Percentiles rank a stretch among this genome's conserved stretches.
These are phyloP conservation scores for Melanotaenia nigrans DNA, from an alignment of 2,797 vertebrate species.

Conservation along the genomic window DNA sequence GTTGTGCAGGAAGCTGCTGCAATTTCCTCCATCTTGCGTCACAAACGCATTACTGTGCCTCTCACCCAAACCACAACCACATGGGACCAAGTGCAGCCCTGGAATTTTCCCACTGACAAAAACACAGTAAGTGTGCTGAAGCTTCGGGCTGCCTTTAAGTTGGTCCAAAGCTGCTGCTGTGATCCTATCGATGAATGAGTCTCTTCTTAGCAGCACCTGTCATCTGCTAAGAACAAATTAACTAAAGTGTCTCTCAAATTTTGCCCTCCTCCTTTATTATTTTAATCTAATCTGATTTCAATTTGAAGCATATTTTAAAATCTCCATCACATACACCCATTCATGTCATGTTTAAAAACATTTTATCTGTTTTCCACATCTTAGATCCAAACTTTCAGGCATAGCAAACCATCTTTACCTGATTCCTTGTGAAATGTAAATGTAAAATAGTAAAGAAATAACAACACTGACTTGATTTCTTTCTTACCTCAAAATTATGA, in stretches of 20 bases:
- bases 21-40: slow-evolving; percentile 83
- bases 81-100: slow-evolving; percentile 70
- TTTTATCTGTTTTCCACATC: background rate
- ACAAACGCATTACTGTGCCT: slow-evolving; percentile 77
- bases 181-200: slow-evolving; percentile 50
- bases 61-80: slow-evolving; percentile 84
- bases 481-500: background rate
- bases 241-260: slow-evolving; percentile 23
- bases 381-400: background rate
- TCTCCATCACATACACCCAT: background rate
- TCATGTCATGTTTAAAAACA: background rate
- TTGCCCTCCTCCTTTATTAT: background rate
- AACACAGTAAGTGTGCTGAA: slow-evolving; percentile 59
- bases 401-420: background rate
- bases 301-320: background rate
- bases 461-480: background rate
- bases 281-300: background rate
- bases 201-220: slow-evolving; percentile 69
- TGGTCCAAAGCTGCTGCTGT: slow-evolving; percentile 25
- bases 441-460: too few relatives aligned
- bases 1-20: slow-evolving; percentile 82
- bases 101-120: slow-evolving; percentile 78
- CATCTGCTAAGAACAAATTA: slow-evolving; percentile 30
- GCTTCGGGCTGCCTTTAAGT: slow-evolving; percentile 16
- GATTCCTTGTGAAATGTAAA: background rate